A percentile compares a stretch with the other conserved stretches of the same genome.
These are phyloP conservation scores for Reticulitermes lucifugus DNA, from an alignment of 2,888 invertebrate species.

Conservation along the genomic window DNA sequence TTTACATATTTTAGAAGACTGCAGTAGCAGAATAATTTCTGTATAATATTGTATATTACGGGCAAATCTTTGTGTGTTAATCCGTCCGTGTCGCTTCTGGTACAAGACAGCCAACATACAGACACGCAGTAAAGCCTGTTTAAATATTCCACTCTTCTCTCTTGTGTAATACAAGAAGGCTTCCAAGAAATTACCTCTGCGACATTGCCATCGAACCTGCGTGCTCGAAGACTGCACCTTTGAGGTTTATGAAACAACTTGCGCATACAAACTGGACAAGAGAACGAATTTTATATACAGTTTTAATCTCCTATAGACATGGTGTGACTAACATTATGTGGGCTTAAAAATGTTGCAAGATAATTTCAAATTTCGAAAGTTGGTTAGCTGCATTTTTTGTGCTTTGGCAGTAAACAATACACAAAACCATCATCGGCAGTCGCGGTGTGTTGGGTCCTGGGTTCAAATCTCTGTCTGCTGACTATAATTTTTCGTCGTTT, in stretches of 20 bases:
- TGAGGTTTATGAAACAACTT: not conserved
- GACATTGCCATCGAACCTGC: not conserved
- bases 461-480: no score
- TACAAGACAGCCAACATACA: not conserved
- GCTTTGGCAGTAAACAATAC: no score
- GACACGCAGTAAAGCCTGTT: not conserved
- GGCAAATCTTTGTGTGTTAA: not conserved
- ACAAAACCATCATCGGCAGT: no score
- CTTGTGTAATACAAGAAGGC: not conserved
- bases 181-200: conserved; percentile 2
- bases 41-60: not conserved
- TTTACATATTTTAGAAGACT: no score
- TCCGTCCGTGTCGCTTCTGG: not conserved
- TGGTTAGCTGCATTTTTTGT: no score
- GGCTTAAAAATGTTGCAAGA: no score
- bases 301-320: not conserved
- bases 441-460: no score
- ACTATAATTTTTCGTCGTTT: no score
- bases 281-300: not conserved
- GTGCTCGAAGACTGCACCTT: not conserved
- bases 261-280: not conserved
- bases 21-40: not conserved
- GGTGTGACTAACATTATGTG: no score
- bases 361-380: no score
- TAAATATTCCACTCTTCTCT: conserved; percentile 1